Conservation (phyloP, 2,888 invertebrate genomes). For the Acleris emargana region DNA sequence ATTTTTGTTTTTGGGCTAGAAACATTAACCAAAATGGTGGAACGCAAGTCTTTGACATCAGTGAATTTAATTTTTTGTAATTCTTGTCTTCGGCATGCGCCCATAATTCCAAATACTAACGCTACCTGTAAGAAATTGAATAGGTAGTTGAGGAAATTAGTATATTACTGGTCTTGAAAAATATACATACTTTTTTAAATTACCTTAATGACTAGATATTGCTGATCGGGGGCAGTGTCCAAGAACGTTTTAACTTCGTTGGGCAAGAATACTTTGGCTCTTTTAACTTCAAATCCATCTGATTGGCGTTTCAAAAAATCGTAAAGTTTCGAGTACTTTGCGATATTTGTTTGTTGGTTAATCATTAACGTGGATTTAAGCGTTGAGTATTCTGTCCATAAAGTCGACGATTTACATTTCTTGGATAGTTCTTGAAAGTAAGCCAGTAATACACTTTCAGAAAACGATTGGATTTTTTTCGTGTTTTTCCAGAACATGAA, state of each 20-base stretch:
- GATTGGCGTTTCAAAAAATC: conserved; percentile 22
- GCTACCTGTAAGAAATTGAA: not conserved
- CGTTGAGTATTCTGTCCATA: conserved; percentile 34
- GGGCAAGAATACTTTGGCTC: conserved; percentile 20
- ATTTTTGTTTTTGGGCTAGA: not conserved
- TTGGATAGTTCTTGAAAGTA: conserved; percentile 30
- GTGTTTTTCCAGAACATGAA: conserved; percentile 16
- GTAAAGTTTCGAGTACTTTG: conserved; percentile 21
- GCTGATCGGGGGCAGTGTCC: conserved; percentile 24
- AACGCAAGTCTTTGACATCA: not conserved
- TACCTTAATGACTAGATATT: conserved; percentile 30
- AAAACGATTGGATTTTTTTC: conserved; percentile 1
- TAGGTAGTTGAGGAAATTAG: not conserved
- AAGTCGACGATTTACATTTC: conserved; percentile 26
- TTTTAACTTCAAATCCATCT: conserved; percentile 9
- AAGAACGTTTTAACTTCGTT: conserved; percentile 29
- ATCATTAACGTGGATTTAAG: conserved; percentile 30
- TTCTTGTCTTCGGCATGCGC: conserved; percentile 7
- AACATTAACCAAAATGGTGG: not conserved
- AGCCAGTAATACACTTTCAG: conserved; percentile 17
- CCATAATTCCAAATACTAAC: conserved; percentile 3
- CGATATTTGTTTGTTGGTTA: conserved; percentile 29
- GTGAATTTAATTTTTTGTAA: not conserved
- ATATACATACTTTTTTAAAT: not conserved
- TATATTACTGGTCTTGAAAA: not conserved